phyloP scores from a whole-genome alignment of 1,140 invertebrate genomes.

The Agrypnia vestita region DNA sequence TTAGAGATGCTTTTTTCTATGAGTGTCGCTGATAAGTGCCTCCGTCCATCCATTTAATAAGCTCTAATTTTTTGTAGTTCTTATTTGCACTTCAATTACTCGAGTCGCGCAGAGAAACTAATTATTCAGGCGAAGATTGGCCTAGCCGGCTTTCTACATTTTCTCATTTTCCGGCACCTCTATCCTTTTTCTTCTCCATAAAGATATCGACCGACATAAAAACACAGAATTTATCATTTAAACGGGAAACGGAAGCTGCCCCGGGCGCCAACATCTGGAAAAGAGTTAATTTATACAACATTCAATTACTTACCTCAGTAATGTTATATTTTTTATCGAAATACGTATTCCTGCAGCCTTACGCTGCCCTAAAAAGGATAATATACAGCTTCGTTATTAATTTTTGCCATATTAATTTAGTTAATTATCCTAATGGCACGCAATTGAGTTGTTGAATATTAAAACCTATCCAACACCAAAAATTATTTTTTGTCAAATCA shows the following conservation, averaged over 20 bases:
- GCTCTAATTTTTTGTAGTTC: conserved; percentile 2
- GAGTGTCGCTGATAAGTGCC: too few relatives aligned
- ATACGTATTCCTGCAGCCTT: too few relatives aligned
- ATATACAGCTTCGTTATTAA: too few relatives aligned
- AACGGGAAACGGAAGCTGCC: conserved; percentile 24
- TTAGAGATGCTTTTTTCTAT: too few relatives aligned
- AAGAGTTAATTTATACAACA: conserved; percentile 25
- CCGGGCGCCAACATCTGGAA: conserved; percentile 30
- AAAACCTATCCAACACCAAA: too few relatives aligned
- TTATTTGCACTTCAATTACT: not conserved
- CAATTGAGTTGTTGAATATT: too few relatives aligned
- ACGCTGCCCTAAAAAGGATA: too few relatives aligned
- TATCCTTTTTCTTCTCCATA: not conserved
- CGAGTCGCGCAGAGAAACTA: not conserved
- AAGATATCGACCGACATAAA: conserved; percentile 18
- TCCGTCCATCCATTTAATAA: not conserved
- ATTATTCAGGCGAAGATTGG: conserved; percentile 10
- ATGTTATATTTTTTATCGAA: not conserved
- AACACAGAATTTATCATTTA: conserved; percentile 26
- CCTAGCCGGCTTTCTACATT: not conserved
- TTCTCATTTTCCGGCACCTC: not conserved
- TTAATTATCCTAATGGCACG: too few relatives aligned
- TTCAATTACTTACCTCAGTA: conserved; percentile 16
- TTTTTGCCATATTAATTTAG: too few relatives aligned
- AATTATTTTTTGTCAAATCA: too few relatives aligned